These are phyloP conservation scores for Sander lucioperca DNA, from an alignment of 2,113 vertebrate species.

Conservation along the genomic window DNA sequence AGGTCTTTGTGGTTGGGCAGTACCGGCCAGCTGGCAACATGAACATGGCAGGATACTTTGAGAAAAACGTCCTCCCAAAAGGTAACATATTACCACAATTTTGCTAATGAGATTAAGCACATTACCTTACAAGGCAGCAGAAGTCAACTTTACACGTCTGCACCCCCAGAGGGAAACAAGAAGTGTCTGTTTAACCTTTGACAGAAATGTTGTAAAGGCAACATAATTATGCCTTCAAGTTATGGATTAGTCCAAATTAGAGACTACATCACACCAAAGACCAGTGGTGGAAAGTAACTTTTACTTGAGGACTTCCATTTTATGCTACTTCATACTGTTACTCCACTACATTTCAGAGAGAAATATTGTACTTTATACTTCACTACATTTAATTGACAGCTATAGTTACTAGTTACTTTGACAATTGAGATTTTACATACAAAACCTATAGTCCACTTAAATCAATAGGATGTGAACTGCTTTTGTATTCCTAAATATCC, in stretches of 20 bases:
- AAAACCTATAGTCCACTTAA: no score
- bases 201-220: neutral
- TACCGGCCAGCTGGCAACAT: constrained; percentile 79
- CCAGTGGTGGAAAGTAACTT: neutral
- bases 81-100: constrained; percentile 34
- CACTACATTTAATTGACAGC: no score
- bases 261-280: neutral
- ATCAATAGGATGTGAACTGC: no score
- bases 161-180: no score
- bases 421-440: no score
- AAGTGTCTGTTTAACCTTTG: neutral
- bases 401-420: no score
- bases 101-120: neutral
- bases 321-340: no score
- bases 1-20: constrained; percentile 75
- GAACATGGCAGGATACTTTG: constrained; percentile 37
- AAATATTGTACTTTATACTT: no score
- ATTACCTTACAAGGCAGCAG: neutral
- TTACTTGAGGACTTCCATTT: neutral
- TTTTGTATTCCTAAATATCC: no score
- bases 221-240: no score
- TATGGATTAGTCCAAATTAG: neutral
- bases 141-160: neutral
- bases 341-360: no score
- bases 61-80: constrained; percentile 67